These are phyloP conservation scores for Danaus plexippus DNA, from an alignment of 1,140 invertebrate genomes.

Conservation along the genomic window DNA sequence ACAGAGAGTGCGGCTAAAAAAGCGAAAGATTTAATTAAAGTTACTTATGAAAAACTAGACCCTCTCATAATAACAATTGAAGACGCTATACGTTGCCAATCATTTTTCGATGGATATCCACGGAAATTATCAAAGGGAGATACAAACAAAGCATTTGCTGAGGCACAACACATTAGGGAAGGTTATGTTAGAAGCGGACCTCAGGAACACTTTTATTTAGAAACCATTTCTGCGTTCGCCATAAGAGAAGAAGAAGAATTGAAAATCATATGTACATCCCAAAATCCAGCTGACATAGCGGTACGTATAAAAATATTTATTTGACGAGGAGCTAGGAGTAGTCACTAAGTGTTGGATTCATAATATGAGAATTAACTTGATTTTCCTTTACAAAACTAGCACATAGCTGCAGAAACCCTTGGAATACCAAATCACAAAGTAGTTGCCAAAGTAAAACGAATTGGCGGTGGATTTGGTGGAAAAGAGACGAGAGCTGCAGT, in stretches of 20 bases:
- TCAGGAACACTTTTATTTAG: slow-evolving; percentile 97
- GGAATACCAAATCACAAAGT: slow-evolving; percentile 79
- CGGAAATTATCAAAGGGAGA: slow-evolving; percentile 77
- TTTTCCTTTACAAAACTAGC: slow-evolving; percentile 31
- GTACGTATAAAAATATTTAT: slow-evolving; percentile 56
- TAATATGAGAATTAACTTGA: slow-evolving; percentile 25
- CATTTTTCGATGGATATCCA: slow-evolving; percentile 75
- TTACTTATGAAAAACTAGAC: slow-evolving; percentile 82
- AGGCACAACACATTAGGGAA: slow-evolving; percentile 77
- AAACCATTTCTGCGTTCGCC: slow-evolving; percentile 83
- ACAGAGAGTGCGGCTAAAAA: slow-evolving; percentile 81
- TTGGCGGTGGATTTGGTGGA: slow-evolving; percentile 90
- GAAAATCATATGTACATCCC: slow-evolving; percentile 87
- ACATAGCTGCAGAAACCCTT: slow-evolving; percentile 74
- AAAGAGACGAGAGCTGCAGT: slow-evolving; percentile 80
- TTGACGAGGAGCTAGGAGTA: slow-evolving; percentile 6
- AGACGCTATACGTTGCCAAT: slow-evolving; percentile 84
- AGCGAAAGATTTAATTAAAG: slow-evolving; percentile 80
- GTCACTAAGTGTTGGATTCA: neutral
- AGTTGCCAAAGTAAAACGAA: slow-evolving; percentile 78
- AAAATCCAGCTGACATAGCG: slow-evolving; percentile 82
- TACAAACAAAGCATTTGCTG: slow-evolving; percentile 75
- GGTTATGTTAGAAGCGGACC: slow-evolving; percentile 87
- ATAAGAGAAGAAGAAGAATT: slow-evolving; percentile 87
- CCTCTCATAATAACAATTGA: slow-evolving; percentile 89